Evolutionary conservation across 2,113 vertebrate genomes (phyloP).

Genomic region (Mormyrus lacerda): DNA sequence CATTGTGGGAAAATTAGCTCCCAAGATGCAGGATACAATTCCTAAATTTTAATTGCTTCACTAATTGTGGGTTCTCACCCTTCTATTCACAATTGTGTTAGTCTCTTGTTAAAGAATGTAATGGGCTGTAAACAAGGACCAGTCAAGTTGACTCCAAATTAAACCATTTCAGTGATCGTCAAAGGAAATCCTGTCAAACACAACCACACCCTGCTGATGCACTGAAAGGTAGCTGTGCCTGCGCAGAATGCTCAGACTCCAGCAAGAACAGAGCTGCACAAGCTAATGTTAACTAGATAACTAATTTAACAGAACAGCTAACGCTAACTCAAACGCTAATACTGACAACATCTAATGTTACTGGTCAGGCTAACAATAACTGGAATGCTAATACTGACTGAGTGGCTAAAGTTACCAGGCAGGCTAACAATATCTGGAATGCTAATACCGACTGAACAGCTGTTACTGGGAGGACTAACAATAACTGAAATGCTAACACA

Average conservation of each 20-base stretch:
- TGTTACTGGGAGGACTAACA: not conserved
- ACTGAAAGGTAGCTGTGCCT: not conserved
- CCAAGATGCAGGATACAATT: not conserved
- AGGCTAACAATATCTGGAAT: constrained; percentile 1
- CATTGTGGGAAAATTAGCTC: not conserved
- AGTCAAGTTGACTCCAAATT: not conserved
- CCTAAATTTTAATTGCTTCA: not conserved
- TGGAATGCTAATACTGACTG: not conserved
- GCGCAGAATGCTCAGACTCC: not conserved
- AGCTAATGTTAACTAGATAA: not conserved
- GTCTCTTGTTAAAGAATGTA: not conserved
- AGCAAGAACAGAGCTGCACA: not conserved
- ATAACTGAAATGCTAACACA: not conserved
- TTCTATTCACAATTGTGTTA: not conserved
- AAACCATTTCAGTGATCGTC: not conserved
- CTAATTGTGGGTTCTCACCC: not conserved
- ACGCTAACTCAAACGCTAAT: not conserved
- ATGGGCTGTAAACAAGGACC: not conserved
- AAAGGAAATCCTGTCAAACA: not conserved
- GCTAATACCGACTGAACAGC: not conserved
- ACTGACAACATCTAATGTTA: not conserved
- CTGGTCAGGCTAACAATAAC: not conserved
- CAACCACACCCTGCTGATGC: not conserved
- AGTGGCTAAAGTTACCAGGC: not conserved
- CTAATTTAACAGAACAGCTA: not conserved